Evolutionary conservation across 64 coral and sea anemone genomes (phyloP), one percentile per base, ranked within the genome.

Genomic region (Montipora capricornis): DNA sequence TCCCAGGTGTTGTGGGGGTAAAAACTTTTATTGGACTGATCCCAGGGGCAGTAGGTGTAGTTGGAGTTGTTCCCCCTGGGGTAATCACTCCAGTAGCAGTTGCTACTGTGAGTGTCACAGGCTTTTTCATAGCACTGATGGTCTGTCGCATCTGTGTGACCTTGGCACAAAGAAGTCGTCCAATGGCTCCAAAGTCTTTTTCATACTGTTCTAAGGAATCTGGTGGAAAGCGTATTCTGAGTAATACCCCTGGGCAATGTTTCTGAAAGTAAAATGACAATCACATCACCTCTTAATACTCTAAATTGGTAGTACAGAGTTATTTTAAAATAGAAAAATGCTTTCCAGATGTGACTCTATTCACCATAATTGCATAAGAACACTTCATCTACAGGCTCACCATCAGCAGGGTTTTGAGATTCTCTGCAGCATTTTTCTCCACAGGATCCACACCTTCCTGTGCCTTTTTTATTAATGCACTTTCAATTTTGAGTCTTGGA

Each of bases 401-500:
- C 81, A 98, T 57, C 4, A 98, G 78, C 12, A 99, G 78, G 59
- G 91, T 91, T 92, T 94, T 92, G n/a, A 99, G 88, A 87, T 99
- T 95, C 10, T 99, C 97, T 5, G 97, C 97, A 64, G 97, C 92
- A 77, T 95, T 93, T 86, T 96, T 99, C 66, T 99, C 97, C 47
- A 93, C 92, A 68, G 92, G 73, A 77, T 96, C 83, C 71, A 68
- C 10, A 68, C 92, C 94, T 51, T 78, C 60, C 49, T 94, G 87
- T 2, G 89, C 97, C 79, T 94, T 76, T 46, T 88, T 92, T 14
- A 99, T 94, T 68, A 96, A 85, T 53, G 85, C 57, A 81, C 95
- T 94, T 84, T 99, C 97, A 77, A 91, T 95, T 80, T 96, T 99
- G 20, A 99, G 89, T 82, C 89, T 83, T 75, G 97, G 85, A 47